Conservation (phyloP, 2,888 invertebrate species). For the Amorpha juglandis region DNA sequence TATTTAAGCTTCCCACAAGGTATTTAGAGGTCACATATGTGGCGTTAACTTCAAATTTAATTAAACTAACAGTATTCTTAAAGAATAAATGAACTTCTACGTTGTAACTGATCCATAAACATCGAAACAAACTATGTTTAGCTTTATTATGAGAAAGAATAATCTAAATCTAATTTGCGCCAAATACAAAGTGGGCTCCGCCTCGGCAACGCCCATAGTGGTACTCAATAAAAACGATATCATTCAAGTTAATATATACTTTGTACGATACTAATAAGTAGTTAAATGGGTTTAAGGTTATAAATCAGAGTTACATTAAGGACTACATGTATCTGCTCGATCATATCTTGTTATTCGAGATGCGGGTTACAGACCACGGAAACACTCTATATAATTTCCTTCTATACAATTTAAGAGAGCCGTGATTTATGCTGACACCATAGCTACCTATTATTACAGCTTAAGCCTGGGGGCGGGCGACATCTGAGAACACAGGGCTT, state of each 20-base stretch:
- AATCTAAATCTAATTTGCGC: neutral
- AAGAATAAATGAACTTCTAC: neutral
- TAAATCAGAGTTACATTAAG: constrained; percentile 32
- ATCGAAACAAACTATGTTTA: neutral
- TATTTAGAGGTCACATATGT: too few species aligned
- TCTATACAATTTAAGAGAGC: constrained; percentile 58
- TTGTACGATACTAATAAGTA: constrained; percentile 38
- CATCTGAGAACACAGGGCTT: constrained; percentile 17
- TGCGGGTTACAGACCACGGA: constrained; percentile 77
- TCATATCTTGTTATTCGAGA: constrained; percentile 61
- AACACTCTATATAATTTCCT: constrained; percentile 71
- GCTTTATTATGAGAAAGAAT: neutral
- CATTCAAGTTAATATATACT: constrained; percentile 6
- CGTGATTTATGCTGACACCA: constrained; percentile 69
- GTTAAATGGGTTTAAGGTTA: constrained; percentile 36
- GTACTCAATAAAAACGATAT: constrained; percentile 14
- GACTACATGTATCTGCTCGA: constrained; percentile 44
- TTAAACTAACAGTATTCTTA: neutral
- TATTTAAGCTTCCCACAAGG: neutral
- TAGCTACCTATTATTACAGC: constrained; percentile 50
- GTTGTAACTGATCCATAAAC: neutral
- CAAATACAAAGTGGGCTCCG: neutral
- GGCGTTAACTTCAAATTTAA: too few species aligned
- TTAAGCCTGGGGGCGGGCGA: constrained; percentile 12
- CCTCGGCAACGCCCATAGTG: neutral